Percentiles rank a stretch among this genome's conserved stretches.
phyloP scores from a whole-genome alignment of 2,797 vertebrate genomes.

The Urophycis tenuis region DNA sequence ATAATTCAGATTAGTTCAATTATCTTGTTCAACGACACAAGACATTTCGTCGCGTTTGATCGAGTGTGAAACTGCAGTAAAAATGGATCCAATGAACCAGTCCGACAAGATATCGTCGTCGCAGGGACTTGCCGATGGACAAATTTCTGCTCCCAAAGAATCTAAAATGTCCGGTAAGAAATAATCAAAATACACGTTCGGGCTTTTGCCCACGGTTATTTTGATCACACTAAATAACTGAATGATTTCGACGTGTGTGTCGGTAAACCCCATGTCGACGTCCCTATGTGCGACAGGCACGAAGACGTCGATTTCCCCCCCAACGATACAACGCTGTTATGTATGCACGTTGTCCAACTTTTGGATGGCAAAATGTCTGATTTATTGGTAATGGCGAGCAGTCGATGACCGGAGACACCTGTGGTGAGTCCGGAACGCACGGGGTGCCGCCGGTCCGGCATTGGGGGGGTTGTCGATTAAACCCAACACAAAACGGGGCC shows the following conservation, averaged over 20 bases:
- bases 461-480: background rate
- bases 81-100: conserved; percentile 75
- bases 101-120: conserved; percentile 76
- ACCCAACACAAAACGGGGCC: background rate
- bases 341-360: background rate
- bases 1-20: background rate
- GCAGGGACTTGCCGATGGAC: conserved; percentile 70
- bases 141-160: conserved; percentile 68
- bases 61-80: conserved; percentile 33
- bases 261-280: background rate
- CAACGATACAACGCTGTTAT: background rate
- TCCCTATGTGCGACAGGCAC: background rate
- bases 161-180: conserved; percentile 73
- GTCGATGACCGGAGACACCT: conserved; percentile 35
- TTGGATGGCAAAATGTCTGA: background rate
- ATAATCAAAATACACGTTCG: background rate
- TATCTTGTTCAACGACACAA: conserved; percentile 3
- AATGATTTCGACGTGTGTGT: background rate
- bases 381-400: background rate
- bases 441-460: conserved; percentile 1
- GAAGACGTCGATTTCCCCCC: background rate
- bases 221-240: too few relatives aligned
- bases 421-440: conserved; percentile 14
- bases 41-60: conserved; percentile 27
- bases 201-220: background rate